Base-by-base conservation (phyloP, 2,888 invertebrate species). In the Gryllus longicercus region DNA sequence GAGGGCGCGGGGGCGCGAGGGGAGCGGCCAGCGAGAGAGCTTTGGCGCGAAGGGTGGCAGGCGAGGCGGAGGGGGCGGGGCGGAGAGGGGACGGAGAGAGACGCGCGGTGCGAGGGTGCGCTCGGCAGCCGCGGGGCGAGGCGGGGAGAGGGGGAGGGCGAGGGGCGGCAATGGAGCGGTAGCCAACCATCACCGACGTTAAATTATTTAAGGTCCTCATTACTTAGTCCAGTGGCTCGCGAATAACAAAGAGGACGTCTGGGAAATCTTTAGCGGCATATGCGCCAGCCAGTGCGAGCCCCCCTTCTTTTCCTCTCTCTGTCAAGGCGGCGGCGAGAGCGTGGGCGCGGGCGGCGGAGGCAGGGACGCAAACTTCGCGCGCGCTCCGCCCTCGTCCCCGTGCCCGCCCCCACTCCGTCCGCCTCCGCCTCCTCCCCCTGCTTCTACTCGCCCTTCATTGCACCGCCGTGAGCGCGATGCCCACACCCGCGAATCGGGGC, bases 121-220 rank as follows among this genome's bases (percentile, higher is more conserved):
- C 38, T n/a, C 38, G 38, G 38, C 38, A 38, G 38, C 4, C 38
- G 5, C 4, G 38, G 5, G 63, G 18, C 63, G 63, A 3, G 63
- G 18, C 14, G 18, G 18, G 63, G 51, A 2, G 51, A 4, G 63
- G 10, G 14, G 5, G 16, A 18, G 10, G 10, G 63, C 16, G 16
- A 18, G 18, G 63, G 18, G 16, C 63, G 63, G 63, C 63, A 14
- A 63, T 63, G 63, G 63, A 63, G 63, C 63, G 63, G 63, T 63
- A 63, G 63, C 63, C 63, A 63, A 63, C 63, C 63, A 63, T 63
- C 63, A 63, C 63, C 18, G 63, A 63, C 63, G 63, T 63, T 63
- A 63, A 63, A 63, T 63, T 63, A 63, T 63, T 63, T 63, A 63
- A 63, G 63, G 63, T 63, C 63, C 63, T 63, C 63, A 63, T 63